A percentile compares a stretch with the other conserved stretches of the same genome.
These are phyloP conservation scores for Lomographa bimaculata DNA, from an alignment of 2,888 invertebrate species.

Conservation along the genomic window DNA sequence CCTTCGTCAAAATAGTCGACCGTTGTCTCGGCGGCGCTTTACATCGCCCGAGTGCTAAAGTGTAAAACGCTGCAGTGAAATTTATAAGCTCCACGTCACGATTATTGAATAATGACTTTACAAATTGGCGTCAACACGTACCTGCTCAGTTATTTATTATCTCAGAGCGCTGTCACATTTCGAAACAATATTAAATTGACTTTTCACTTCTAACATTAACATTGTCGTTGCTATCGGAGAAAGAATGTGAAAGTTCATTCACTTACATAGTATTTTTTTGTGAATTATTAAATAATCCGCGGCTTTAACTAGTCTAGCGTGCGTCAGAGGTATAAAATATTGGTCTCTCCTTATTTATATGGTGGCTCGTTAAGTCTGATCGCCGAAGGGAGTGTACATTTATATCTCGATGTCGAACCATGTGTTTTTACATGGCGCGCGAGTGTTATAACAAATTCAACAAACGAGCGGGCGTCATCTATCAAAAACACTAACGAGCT, in stretches of 20 bases:
- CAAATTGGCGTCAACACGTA: slow-evolving; percentile 64
- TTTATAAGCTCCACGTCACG: slow-evolving; percentile 77
- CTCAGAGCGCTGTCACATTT: slow-evolving; percentile 39
- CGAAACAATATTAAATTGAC: slow-evolving; percentile 36
- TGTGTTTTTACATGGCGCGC: slow-evolving; percentile 75
- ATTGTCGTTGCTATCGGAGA: slow-evolving; percentile 5
- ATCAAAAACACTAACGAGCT: slow-evolving; percentile 82
- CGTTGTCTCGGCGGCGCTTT: slow-evolving; percentile 79
- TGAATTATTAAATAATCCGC: slow-evolving; percentile 44
- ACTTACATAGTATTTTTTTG: slow-evolving; percentile 38
- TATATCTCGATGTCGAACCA: slow-evolving; percentile 77
- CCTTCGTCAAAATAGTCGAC: slow-evolving; percentile 81
- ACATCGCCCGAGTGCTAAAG: slow-evolving; percentile 79
- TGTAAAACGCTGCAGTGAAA: slow-evolving; percentile 79
- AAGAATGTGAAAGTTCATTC: slow-evolving; percentile 22
- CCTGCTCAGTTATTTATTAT: slow-evolving; percentile 51
- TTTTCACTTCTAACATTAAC: slow-evolving; percentile 32
- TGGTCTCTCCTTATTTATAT: slow-evolving; percentile 75
- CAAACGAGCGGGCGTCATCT: slow-evolving; percentile 79
- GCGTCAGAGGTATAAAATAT: slow-evolving; percentile 68
- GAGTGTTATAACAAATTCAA: slow-evolving; percentile 78
- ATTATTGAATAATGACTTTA: slow-evolving; percentile 77
- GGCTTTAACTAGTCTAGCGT: slow-evolving; percentile 48
- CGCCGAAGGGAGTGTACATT: slow-evolving; percentile 80
- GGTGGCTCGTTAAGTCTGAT: slow-evolving; percentile 78